Base-by-base conservation (phyloP, 2,888 invertebrate genomes). In the Mythimna lalbum region DNA sequence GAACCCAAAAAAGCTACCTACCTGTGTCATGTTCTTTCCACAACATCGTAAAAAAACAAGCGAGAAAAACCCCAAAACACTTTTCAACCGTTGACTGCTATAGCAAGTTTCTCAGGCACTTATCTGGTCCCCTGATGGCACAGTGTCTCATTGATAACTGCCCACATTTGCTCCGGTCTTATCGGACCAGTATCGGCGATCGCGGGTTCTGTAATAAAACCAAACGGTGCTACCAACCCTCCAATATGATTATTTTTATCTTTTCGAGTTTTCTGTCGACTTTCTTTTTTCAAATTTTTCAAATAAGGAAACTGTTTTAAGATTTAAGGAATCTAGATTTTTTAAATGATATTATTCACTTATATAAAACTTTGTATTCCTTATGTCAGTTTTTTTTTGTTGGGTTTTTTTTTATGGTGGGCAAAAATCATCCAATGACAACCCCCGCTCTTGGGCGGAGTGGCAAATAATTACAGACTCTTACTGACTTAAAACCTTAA, bases 181-280 rank as follows among this genome's bases (percentile, higher is more conserved):
- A 87, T 87, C 86, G 80, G 70, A 69, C 76, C 69, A 53, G 80
- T 82, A 86, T 87, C 89, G 85, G 73, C 83, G 83, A 88, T 88
- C 87, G 82, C 72, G 86, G 86, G 88, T 88, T 88, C 85, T 88
- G 43, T 43, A 90, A 92, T 93, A 93, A 93, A 93, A 92, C 86
- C 72, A 82, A 90, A 91, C 87, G 89, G 82, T 83, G 75, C 75
- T 74, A 84, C 74, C 81, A 70, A 80, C 80, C 85, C 82, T 82
- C 76, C 52, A 69, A 82, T 80, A 89, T 88, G 85, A 90, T 91
- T 90, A 89, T 89, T 91, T 90, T 91, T 92, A 92, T 92, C 91
- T 92, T 76, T 63, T 76, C 69, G 61, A 76, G 75, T 87, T 85
- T 78, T 62, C 33, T 66, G 69, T 70, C 55, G 73, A 77, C 76